Evolutionary conservation across 2,888 invertebrate species (phyloP), one percentile per base, ranked within the genome.

Genomic region (Rhamnusium bicolor): DNA sequence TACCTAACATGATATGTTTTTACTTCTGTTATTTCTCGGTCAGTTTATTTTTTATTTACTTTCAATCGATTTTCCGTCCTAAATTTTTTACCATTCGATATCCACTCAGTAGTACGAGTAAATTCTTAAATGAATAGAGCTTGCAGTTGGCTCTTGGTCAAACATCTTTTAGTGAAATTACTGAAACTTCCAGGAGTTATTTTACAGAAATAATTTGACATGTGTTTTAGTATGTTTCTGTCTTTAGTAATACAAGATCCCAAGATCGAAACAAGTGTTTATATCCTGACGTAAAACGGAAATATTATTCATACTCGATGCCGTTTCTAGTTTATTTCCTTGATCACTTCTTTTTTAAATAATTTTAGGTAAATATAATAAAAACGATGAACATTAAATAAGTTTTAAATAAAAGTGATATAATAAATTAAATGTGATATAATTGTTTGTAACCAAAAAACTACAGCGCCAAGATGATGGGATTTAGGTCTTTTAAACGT

Each of bases 401-500:
- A n/a, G 16, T 7, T 58, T 29, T 40, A 40, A 40, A 3, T n/a
- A 40, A n/a, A 40, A 40, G 40, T 40, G 40, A 40, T 40, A 40
- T 40, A 40, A n/a, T 40, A 12, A 40, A 24, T 4, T 40, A 12
- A 10, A 19, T 61, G 61, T 61, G 61, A 61, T 46, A 46, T 60
- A 46, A 51, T 1, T 16, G 8, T 29, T 3, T 58, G 61, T 46
- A 7, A 14, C 14, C 7, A 40, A 7, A 14, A 0, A 18, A 60
- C 40, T 73, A 72, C 72, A 29, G 14, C 53, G 21, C 54, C 80
- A 84, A 84, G 71, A 92, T 92, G 92, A 90, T 92, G 84, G 91
- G 92, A 61, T 89, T 91, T 82, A 90, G 91, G 88, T 90, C 91
- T 69, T 91, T 91, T 84, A 91, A 91, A 79, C 90, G 93, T 62